Conservation (phyloP, 1,140 invertebrate species). For the Drosophila sproati region DNA sequence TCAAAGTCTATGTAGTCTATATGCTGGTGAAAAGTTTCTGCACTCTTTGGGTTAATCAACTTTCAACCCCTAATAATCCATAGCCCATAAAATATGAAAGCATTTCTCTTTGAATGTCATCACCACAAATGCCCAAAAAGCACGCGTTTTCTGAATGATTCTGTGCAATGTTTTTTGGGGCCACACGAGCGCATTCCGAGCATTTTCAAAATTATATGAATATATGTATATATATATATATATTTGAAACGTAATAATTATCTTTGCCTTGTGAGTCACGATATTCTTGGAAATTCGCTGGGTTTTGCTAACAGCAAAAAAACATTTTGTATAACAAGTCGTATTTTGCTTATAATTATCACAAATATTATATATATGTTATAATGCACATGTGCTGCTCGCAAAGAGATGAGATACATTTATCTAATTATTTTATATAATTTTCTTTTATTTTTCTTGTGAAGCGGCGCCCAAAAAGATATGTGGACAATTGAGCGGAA, state of each 20-base stretch:
- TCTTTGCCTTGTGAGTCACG: constrained; percentile 60
- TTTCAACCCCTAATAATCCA: constrained; percentile 14
- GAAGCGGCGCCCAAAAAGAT: constrained; percentile 45
- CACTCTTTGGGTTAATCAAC: constrained; percentile 56
- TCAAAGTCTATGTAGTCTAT: too few species aligned
- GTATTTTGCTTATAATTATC: constrained; percentile 68
- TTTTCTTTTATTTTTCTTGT: background rate
- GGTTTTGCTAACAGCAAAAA: constrained; percentile 26
- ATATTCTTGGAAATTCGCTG: constrained; percentile 69
- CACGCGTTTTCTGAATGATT: constrained; percentile 74
- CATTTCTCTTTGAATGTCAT: constrained; percentile 12
- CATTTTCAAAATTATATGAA: constrained; percentile 47
- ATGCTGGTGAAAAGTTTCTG: too few species aligned
- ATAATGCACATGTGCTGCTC: constrained; percentile 17
- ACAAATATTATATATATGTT: constrained; percentile 21
- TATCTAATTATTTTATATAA: constrained; percentile 17
- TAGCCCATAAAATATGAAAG: background rate
- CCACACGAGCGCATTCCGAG: constrained; percentile 73
- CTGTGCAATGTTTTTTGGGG: constrained; percentile 26
- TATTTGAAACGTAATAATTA: constrained; percentile 25
- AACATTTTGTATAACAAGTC: constrained; percentile 29
- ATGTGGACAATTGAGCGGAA: constrained; percentile 72
- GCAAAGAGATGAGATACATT: constrained; percentile 6
- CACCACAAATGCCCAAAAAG: background rate
- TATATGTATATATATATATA: constrained; percentile 14